Evolutionary conservation across 1,140 invertebrate genomes (phyloP).

Genomic region (Heterodera carotae): DNA sequence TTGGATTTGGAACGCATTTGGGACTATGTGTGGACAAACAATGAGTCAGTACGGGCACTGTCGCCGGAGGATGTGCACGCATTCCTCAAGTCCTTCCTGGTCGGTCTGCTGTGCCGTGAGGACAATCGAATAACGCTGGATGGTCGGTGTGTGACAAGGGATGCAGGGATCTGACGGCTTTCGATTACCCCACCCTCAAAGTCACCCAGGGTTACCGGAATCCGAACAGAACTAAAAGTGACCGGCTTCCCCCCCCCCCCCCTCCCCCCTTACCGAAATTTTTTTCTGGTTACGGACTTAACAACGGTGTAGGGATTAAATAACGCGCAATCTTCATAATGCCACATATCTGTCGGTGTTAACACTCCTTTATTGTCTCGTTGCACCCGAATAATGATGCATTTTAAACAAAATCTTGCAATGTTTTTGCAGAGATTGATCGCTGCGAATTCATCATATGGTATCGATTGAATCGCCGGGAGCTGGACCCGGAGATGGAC

Average conservation of each 20-base stretch:
- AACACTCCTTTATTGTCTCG: no score
- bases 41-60: background rate
- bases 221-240: no score
- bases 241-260: no score
- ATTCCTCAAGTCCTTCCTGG: constrained; percentile 14
- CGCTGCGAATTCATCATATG: constrained; percentile 10
- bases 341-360: no score
- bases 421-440: constrained; percentile 15
- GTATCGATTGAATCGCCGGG: constrained; percentile 1
- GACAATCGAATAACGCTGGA: constrained; percentile 9
- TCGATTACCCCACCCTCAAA: background rate
- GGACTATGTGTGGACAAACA: background rate
- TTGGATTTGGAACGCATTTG: constrained; percentile 2
- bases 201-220: no score
- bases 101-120: constrained; percentile 20
- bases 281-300: no score
- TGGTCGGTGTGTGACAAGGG: background rate
- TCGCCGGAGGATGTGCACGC: background rate
- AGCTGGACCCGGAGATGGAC: constrained; percentile 23
- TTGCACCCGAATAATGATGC: no score
- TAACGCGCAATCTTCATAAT: no score
- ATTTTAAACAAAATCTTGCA: no score
- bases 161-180: no score
- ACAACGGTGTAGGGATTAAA: no score
- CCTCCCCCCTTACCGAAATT: no score